Conservation (phyloP, 2,113 vertebrate genomes). For the Cairina moschata region DNA sequence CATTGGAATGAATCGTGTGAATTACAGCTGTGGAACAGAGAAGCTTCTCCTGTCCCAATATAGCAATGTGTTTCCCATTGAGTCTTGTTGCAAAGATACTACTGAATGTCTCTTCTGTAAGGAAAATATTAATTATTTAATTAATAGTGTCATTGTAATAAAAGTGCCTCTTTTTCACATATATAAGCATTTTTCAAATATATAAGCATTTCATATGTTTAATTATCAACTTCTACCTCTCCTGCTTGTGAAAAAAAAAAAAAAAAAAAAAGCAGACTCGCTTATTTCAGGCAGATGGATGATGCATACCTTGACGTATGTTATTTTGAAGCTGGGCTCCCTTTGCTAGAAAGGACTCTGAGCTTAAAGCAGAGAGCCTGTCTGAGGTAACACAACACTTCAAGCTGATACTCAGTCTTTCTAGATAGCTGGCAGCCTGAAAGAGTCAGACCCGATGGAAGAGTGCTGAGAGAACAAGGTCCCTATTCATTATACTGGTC, state of each 20-base stretch:
- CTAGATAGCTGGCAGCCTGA: neutral
- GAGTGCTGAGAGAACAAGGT: neutral
- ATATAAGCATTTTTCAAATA: no score
- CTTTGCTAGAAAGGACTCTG: neutral
- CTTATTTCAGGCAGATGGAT: accelerated
- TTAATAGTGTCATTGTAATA: no score
- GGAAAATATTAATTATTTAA: neutral
- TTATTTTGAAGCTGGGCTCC: neutral
- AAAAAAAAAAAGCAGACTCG: neutral
- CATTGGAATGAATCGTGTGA: neutral
- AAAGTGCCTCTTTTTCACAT: neutral
- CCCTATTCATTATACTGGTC: neutral
- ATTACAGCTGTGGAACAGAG: neutral
- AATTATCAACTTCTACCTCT: neutral
- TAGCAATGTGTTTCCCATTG: neutral
- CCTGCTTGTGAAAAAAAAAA: neutral
- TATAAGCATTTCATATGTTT: neutral
- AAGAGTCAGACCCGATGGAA: neutral
- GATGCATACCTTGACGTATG: neutral
- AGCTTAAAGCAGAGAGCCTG: neutral
- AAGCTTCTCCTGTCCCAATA: neutral
- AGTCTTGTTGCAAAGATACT: neutral
- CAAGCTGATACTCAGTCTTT: neutral
- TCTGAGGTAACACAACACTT: neutral
- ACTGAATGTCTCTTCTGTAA: neutral